Evolutionary conservation across 2,797 vertebrate genomes (phyloP).

Genomic region (Avahi laniger): DNA sequence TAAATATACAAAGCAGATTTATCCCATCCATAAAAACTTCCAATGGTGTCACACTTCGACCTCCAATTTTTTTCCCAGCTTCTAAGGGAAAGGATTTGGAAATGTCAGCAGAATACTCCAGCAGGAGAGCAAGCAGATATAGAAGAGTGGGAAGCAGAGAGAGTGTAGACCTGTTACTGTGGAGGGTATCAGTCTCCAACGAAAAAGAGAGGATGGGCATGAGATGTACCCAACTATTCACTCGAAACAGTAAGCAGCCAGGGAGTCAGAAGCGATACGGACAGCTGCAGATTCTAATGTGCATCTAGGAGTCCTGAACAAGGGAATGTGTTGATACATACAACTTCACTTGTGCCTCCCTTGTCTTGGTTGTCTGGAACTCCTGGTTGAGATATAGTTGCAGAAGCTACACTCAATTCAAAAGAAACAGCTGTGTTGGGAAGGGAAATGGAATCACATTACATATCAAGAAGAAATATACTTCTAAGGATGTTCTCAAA

Average conservation of each 20-base stretch:
- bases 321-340: not conserved
- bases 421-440: not conserved
- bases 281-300: not conserved
- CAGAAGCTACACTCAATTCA: not conserved
- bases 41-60: slow-evolving; percentile 1
- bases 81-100: slow-evolving; percentile 54
- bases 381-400: not conserved
- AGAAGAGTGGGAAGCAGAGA: not conserved
- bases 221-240: not conserved
- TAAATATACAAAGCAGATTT: slow-evolving; percentile 66
- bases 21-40: slow-evolving; percentile 51
- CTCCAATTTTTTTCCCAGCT: not conserved
- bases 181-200: not conserved
- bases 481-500: not conserved
- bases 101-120: slow-evolving; percentile 21
- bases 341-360: not conserved
- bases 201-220: not conserved
- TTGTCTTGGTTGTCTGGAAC: not conserved
- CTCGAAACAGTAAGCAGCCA: not conserved
- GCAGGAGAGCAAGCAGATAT: not conserved
- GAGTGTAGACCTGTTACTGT: not conserved
- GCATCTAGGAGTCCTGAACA: not conserved
- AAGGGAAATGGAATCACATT: not conserved
- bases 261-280: not conserved
- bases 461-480: not conserved